phyloP scores from a whole-genome alignment of 1,140 invertebrate species.

The Brachystomella parvula region DNA sequence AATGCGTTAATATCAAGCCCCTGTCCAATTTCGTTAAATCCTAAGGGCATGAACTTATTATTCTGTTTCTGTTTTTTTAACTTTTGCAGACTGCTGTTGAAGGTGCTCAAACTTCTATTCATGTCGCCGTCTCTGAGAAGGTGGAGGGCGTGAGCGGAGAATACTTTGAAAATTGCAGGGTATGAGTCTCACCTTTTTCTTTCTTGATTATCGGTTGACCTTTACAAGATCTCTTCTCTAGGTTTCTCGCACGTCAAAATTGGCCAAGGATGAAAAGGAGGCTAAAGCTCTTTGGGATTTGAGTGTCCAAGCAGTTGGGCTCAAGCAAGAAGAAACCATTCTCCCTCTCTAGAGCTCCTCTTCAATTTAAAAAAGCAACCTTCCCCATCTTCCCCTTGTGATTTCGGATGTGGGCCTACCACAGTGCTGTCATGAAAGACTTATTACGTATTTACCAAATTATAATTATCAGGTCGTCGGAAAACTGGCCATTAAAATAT shows the following conservation, averaged over 20 bases:
- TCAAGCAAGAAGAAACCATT: constrained; percentile 22
- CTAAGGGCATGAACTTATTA: not conserved
- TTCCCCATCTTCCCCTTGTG: too few relatives aligned
- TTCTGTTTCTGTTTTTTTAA: not conserved
- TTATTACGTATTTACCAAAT: too few relatives aligned
- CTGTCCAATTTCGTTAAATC: not conserved
- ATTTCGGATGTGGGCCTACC: too few relatives aligned
- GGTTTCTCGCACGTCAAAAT: not conserved
- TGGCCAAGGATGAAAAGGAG: constrained; percentile 40
- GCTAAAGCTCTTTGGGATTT: constrained; percentile 45
- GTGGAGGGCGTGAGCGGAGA: constrained; percentile 42
- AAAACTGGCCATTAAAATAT: too few relatives aligned
- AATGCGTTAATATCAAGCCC: not conserved
- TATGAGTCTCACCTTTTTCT: not conserved
- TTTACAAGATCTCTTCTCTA: not conserved
- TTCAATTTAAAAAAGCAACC: too few relatives aligned
- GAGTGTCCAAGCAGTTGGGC: constrained; percentile 43
- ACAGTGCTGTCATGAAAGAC: too few relatives aligned
- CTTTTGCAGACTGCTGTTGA: constrained; percentile 36
- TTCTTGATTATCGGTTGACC: not conserved
- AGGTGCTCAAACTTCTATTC: constrained; percentile 44
- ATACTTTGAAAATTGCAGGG: constrained; percentile 44
- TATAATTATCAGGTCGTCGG: too few relatives aligned
- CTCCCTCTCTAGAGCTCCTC: too few relatives aligned
- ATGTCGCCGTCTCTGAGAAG: constrained; percentile 41